Evolutionary conservation across 1,140 invertebrate genomes (phyloP), one percentile per base, ranked within the genome.

Genomic region (Cyphomyrmex costatus): DNA sequence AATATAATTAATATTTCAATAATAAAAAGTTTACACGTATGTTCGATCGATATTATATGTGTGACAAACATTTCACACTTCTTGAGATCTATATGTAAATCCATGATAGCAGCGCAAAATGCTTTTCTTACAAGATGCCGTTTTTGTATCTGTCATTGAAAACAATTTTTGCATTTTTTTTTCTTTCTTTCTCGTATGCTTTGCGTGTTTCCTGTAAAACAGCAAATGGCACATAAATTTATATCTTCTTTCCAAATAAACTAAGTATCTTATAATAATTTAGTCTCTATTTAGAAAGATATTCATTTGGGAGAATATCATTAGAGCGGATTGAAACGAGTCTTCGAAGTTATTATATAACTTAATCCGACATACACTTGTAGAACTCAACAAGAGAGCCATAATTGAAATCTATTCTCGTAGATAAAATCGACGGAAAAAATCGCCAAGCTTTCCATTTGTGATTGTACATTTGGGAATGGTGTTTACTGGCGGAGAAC

Each of bases 1-100:
- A 79, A 56, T 79, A 79, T 68, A 68, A 66, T 66, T 60, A 79
- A 79, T 68, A 66, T 79, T 79, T 78, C 74, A 63, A 30, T 78
- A 63, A 78, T 36, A 78, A 46, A 10, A 8, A 14, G 51, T 24
- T 21, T 68, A 46, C 12, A 46, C 24, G 2, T 61, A 61, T 3
- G 8, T 78, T 79, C 53, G 60, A 33, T 33, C 27, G 16, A 66
- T 65, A 66, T 79, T 79, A 42, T 79, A 19, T 42, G 42, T 79
- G 14, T n/a, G 46, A 66, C 46, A 8, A 46, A 51, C 7, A 14
- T 79, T 53, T 24, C 16, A 27, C 19, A 27, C 27, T 42, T 19
- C 14, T 36, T 30, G 12, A 33, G 21, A 16, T 36, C 46, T 16
- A 49, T 24, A 49, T 24, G 14, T 21, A 49, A 49, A 46, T 68